Evolutionary conservation across 1,140 invertebrate species (phyloP), one percentile per base, ranked within the genome.

Genomic region (Gonatopus flavifemur): DNA sequence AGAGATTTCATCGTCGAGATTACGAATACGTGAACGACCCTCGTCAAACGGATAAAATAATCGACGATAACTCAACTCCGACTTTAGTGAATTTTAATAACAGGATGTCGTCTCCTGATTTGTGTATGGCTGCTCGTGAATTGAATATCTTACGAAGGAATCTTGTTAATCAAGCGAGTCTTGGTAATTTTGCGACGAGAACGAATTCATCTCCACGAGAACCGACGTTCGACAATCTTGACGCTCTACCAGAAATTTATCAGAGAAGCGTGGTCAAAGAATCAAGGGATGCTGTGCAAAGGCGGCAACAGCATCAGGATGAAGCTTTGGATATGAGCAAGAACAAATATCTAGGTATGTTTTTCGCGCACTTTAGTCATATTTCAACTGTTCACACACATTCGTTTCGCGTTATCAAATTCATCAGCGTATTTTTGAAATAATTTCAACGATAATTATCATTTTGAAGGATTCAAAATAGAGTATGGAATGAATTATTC

Each of bases 261-360:
- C 64, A 66, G 18, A 52, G 45, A 5, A 54, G 39, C 16, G n/a
- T n/a, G n/a, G n/a, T n/a, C n/a, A 76, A 72, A 30, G 72, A 75
- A 12, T 45, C 63, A 15, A 57, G 62, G 21, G 62, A 65, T 8
- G 16, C 59, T 3, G 48, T 61, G 37, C 40, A 68, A 12, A 52
- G 63, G 25, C 76, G 77, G n/a, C 50, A 52, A 32, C 51, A 59
- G 19, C 76, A 77, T 24, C 76, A 78, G 36, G 76, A 77, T 46
- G 69, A 77, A 35, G 76, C 76, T 4, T 48, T 78, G 45, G 76
- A 78, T 25, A 78, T 78, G 76, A 78, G 76, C 64, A 78, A 78
- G 43, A 75, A 52, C 35, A 78, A 77, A 58, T 77, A 77, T 50
- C 52, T 78, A 31, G 76, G 76, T 78, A 32, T 63, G 69, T 48